Evolutionary conservation across 2,113 vertebrate species (phyloP), one percentile per base, ranked within the genome.

Genomic region (Oostethus manadensis): DNA sequence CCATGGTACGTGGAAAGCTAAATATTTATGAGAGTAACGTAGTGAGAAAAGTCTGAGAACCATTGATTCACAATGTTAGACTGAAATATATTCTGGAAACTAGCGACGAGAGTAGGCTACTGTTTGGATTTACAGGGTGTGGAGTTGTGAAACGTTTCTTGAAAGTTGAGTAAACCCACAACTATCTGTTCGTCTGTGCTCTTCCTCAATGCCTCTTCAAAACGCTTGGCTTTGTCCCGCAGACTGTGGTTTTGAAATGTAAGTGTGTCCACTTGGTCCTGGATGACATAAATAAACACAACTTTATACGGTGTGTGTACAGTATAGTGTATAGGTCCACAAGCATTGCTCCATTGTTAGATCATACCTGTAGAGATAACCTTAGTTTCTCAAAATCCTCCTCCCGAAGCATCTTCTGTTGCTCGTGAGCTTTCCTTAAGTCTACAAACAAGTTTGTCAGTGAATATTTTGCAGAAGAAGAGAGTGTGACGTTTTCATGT

Each of bases 241-340:
- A 98, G 88, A 75, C 89, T 90, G 51, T 92, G 91, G 66, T 95
- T 97, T 87, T 99, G 97, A 86, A 98, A 97, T 15, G 92, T 95
- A 64, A 99, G 91, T 0, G 89, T 96, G 78, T 99, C 95, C 77
- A 98, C 94, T 82, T 99, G 93, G 85, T 99, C 97, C 97, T 99
- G 76, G 2, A 69, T 45, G 68, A 62, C n/a, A 64, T 20, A 68
- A 17, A 60, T 11, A 35, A 22, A 62, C 10, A 18, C 43, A 58
- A 3, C 16, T 22, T 40, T 1, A 33, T 10, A 26, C 23, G 5
- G 8, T 29, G 15, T n/a, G 1, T 10, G 4, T 2, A 15, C 40
- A 58, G 4, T 9, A 33, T 8, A 3, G n/a, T 10, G n/a, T 58
- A 6, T 45, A 44, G 15, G 8, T 33, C 8, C 22, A 17, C 10